Evolutionary conservation across 2,888 invertebrate species (phyloP), one percentile per base, ranked within the genome.

Genomic region (Aspidapion aeneum): DNA sequence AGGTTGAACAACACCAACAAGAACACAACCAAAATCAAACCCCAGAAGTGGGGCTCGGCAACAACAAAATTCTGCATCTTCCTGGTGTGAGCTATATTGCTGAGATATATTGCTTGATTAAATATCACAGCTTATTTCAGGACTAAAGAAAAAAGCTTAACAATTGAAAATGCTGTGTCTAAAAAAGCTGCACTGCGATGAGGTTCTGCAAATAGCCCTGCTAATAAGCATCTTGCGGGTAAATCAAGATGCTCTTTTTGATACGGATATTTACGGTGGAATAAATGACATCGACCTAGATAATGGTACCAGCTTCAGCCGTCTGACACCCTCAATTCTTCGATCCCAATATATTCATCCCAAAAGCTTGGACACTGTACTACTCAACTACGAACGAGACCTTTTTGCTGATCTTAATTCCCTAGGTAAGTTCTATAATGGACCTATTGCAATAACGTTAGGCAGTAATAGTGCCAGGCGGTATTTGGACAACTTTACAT

Each of bases 141-240:
- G n/a, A n/a, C n/a, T n/a, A n/a, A n/a, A 35, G 3, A 35, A 35
- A 35, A 7, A 7, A 35, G 12, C 5, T 35, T 35, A 35, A 7
- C 12, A 35, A 35, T 35, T 35, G 3, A 72, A 63, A 70, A 93
- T 93, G 93, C 84, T 93, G 81, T 89, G 90, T 72, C 81, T 91
- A 72, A 93, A 93, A 82, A 93, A 93, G 79, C 81, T 91, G 56
- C 91, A 91, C 74, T 87, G 90, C 58, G 91, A 92, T 77, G 93
- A 93, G 82, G 82, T 94, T 74, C 80, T 94, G 68, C 88, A 93
- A 78, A 82, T 94, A 71, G 90, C 94, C 70, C 79, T 96, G 77
- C 84, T 94, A 70, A 82, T 94, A 73, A 90, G 94, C 78, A 83
- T 95, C 69, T 79, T 95, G 61, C 86, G 92, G 71, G 88, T 90